phyloP scores from a whole-genome alignment of 2,888 invertebrate species.

The Aphodius granarius region DNA sequence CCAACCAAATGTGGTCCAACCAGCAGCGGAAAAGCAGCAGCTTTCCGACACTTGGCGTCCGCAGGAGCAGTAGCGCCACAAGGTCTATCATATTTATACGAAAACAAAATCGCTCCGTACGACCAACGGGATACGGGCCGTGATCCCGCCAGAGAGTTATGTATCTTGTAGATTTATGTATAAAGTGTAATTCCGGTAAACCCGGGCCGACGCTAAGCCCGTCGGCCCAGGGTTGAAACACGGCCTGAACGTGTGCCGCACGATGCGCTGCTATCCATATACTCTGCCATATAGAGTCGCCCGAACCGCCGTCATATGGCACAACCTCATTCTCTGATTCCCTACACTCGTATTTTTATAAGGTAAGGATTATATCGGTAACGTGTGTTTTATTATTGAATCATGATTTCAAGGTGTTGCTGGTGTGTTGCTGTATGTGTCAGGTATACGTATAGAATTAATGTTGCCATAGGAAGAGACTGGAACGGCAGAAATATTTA shows the following conservation, averaged over 20 bases:
- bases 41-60: neutral
- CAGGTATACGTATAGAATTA: no score
- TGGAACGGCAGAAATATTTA: no score
- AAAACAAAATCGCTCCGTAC: conserved; percentile 24
- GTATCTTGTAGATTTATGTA: conserved; percentile 55
- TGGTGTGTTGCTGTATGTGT: neutral
- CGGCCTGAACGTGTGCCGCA: conserved; percentile 47
- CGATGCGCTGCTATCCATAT: neutral
- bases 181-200: conserved; percentile 53
- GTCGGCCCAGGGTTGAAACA: conserved; percentile 43
- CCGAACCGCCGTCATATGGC: neutral
- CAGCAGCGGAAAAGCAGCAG: neutral
- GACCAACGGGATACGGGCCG: conserved; percentile 42
- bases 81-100: conserved; percentile 36
- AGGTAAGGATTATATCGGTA: neutral
- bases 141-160: conserved; percentile 53
- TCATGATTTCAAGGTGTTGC: neutral
- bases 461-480: no score
- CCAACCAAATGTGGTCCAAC: neutral
- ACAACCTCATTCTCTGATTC: neutral
- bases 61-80: neutral
- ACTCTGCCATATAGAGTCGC: neutral
- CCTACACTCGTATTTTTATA: neutral
- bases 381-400: neutral
- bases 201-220: conserved; percentile 42